Percentiles rank a stretch among this genome's conserved stretches.
Conservation (phyloP, 2,888 invertebrate species). For the Drosophila imparisetae region DNA sequence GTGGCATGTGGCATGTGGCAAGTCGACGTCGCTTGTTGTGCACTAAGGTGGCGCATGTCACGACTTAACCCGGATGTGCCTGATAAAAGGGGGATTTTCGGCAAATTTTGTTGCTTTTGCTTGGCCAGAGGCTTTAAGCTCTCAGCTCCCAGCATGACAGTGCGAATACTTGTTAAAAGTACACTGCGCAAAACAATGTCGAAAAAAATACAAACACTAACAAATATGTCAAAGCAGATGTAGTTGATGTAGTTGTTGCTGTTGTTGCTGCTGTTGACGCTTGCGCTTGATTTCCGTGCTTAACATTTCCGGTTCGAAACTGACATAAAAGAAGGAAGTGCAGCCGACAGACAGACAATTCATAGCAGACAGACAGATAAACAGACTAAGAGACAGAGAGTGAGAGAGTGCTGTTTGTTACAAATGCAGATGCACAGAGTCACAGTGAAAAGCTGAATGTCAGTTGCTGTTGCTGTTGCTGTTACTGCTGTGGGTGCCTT, state of each 20-base stretch:
- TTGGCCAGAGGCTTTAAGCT: conserved; percentile 32
- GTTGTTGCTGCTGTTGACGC: conserved; percentile 37
- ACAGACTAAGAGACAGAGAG: neutral
- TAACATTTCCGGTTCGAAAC: conserved; percentile 74
- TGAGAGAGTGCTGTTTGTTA: conserved; percentile 16
- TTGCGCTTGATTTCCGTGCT: conserved; percentile 73
- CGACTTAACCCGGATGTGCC: conserved; percentile 31
- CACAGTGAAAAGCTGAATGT: conserved; percentile 18
- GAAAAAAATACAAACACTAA: conserved; percentile 33
- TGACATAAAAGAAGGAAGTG: conserved; percentile 62
- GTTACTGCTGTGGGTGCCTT: neutral
- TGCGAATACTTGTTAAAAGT: conserved; percentile 37
- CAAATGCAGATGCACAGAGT: conserved; percentile 44
- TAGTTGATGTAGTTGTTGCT: conserved; percentile 12
- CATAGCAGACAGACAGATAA: conserved; percentile 20
- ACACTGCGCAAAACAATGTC: conserved; percentile 33
- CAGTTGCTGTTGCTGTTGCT: neutral
- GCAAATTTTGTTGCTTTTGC: conserved; percentile 17
- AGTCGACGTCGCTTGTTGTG: conserved; percentile 16
- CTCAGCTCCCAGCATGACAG: conserved; percentile 32
- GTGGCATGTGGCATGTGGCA: conserved; percentile 1
- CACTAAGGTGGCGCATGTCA: conserved; percentile 34
- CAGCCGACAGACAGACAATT: conserved; percentile 13
- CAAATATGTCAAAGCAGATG: conserved; percentile 48
- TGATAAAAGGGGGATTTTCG: conserved; percentile 25